Conservation (phyloP, 1,140 invertebrate species). For the Anastrepha obliqua region DNA sequence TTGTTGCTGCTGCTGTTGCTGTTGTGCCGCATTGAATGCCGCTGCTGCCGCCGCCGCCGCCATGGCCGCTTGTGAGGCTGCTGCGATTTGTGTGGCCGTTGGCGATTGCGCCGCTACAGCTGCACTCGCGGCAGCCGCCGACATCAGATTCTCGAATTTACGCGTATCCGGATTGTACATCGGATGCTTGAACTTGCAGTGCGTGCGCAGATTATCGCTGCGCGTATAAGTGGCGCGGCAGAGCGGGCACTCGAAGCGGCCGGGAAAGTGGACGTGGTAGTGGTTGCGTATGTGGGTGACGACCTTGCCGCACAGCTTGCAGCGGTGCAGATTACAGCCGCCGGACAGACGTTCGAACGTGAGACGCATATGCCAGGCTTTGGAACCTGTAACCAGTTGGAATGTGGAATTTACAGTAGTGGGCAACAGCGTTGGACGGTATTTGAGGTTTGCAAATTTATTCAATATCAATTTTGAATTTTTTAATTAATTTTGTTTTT, state of each 20-base stretch:
- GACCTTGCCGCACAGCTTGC: slow-evolving; percentile 93
- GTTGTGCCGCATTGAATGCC: slow-evolving; percentile 66
- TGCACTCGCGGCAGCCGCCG: slow-evolving; percentile 76
- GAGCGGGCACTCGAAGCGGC: slow-evolving; percentile 89
- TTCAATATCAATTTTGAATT: slow-evolving; percentile 57
- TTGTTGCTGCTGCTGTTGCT: slow-evolving; percentile 69
- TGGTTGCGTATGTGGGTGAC: slow-evolving; percentile 93
- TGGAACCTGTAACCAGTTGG: slow-evolving; percentile 81
- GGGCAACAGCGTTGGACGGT: slow-evolving; percentile 39
- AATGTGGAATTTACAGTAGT: slow-evolving; percentile 51
- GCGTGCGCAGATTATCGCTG: slow-evolving; percentile 90
- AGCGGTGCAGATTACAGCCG: slow-evolving; percentile 90
- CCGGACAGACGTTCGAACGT: slow-evolving; percentile 91
- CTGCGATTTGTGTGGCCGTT: slow-evolving; percentile 70
- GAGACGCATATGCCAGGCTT: slow-evolving; percentile 93
- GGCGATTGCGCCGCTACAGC: slow-evolving; percentile 77
- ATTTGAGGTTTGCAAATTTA: slow-evolving; percentile 38
- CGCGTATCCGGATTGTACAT: slow-evolving; percentile 85
- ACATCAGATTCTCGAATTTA: slow-evolving; percentile 83
- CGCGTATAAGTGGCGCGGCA: slow-evolving; percentile 90
- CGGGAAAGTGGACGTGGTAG: slow-evolving; percentile 92
- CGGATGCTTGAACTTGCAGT: slow-evolving; percentile 92
- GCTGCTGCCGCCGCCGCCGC: slow-evolving; percentile 71
- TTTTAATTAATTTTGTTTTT: slow-evolving; percentile 53
- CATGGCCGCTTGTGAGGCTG: slow-evolving; percentile 68